phyloP scores from a whole-genome alignment of 2,113 vertebrate species.

The Cavia aperea region DNA sequence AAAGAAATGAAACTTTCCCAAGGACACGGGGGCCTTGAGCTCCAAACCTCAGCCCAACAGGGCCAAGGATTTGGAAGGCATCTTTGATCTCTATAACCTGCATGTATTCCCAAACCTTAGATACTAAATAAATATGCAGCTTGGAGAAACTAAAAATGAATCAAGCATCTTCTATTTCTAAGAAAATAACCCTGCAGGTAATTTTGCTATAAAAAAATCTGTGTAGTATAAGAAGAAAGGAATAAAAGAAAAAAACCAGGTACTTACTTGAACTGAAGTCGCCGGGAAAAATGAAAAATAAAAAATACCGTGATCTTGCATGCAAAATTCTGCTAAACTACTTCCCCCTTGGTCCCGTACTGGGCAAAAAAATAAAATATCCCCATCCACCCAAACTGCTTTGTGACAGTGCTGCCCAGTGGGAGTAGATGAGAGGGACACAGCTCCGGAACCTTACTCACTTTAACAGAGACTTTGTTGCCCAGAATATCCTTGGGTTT shows the following conservation, averaged over 20 bases:
- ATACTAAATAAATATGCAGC: not conserved
- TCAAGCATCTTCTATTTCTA: constrained; percentile 62
- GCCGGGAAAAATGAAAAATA: constrained; percentile 75
- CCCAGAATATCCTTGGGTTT: constrained; percentile 95
- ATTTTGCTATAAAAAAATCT: constrained; percentile 62
- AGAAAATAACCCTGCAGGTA: constrained; percentile 24
- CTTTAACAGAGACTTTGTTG: constrained; percentile 93
- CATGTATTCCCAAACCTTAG: constrained; percentile 38
- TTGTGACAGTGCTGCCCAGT: constrained; percentile 71
- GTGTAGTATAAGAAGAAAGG: constrained; percentile 40
- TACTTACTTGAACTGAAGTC: constrained; percentile 78
- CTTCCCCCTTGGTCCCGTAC: constrained; percentile 51
- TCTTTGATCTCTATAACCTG: not conserved
- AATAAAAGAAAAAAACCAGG: constrained; percentile 51
- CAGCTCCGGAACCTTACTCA: constrained; percentile 87
- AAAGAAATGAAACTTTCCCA: constrained; percentile 66
- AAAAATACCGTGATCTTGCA: constrained; percentile 78
- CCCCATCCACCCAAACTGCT: constrained; percentile 67
- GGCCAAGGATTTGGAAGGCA: constrained; percentile 40
- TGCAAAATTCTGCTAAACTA: constrained; percentile 78
- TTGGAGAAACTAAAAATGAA: constrained; percentile 36
- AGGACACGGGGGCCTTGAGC: constrained; percentile 18
- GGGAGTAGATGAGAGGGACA: constrained; percentile 75
- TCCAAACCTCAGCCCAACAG: constrained; percentile 47
- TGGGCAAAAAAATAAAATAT: constrained; percentile 54